phyloP scores from a whole-genome alignment of 2,888 invertebrate genomes.

The Antheraea assamensis region DNA sequence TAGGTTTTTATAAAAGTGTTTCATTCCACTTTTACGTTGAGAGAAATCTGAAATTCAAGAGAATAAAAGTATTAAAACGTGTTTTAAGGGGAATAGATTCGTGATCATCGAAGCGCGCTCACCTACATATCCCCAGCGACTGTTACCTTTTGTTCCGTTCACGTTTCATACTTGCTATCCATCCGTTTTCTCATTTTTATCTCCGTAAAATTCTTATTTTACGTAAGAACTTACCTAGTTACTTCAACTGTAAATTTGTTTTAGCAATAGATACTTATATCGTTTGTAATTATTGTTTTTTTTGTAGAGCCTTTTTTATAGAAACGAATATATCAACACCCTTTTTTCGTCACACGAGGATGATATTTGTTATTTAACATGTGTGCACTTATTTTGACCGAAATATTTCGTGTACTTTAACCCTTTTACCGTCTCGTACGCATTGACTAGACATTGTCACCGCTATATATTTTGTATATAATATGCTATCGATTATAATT shows the following conservation, averaged over 20 bases:
- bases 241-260: neutral
- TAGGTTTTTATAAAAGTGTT: neutral
- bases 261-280: neutral
- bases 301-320: neutral
- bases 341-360: no score
- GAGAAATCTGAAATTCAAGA: neutral
- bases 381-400: no score
- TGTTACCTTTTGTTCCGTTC: constrained; percentile 36
- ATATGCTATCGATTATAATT: no score
- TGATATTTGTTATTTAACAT: no score
- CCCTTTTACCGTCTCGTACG: no score
- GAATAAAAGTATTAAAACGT: neutral
- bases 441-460: no score
- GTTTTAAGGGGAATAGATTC: constrained; percentile 22
- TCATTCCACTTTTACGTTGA: neutral
- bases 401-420: no score
- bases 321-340: neutral
- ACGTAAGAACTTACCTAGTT: constrained; percentile 3
- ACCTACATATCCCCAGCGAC: constrained; percentile 36
- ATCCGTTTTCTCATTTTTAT: constrained; percentile 30
- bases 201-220: constrained; percentile 12
- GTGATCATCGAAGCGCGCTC: constrained; percentile 37
- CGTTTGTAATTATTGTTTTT: neutral
- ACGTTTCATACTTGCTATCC: constrained; percentile 31
- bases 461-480: no score